Evolutionary conservation across 2,797 vertebrate genomes (phyloP), one percentile per base, ranked within the genome.

Genomic region (Gephyroberyx darwinii): DNA sequence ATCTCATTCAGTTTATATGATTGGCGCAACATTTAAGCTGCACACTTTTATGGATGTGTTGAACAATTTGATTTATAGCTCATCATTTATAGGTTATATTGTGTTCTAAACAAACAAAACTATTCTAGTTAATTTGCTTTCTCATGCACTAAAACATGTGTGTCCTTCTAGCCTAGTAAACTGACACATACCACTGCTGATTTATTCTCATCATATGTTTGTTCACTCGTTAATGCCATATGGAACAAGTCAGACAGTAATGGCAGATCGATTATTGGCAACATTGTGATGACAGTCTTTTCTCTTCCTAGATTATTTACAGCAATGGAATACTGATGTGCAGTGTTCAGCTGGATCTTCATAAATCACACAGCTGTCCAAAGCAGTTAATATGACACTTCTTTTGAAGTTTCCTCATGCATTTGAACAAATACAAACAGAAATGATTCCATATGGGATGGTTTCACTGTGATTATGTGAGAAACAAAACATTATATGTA

Each of bases 191-290:
- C 50, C 70, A 56, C 45, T 53, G 48, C 69, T 50, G 71, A 86
- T 85, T 81, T 82, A 84, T 83, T 63, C 65, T 73, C 76, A 71
- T 77, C 73, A 73, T 52, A 51, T 83, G 83, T 89, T 84, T 86
- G 71, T 71, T 83, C 66, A 54, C 71, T 85, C 66, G 52, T 85
- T 73, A 63, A 71, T 65, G 50, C 73, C 85, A 87, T 69, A 78
- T 88, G 86, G 73, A 84, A 78, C 60, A 70, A 85, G 72, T 86
- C 69, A 85, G 74, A 82, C 71, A 71, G 43, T 75, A 77, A 83
- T 72, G 65, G 65, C 64, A 79, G 74, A 85, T 85, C 75, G 71
- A 88, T 78, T 57, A 39, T 69, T 71, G 66, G 50, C 70, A 80
- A 70, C 33, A 64, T 73, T 77, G 77, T 73, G 69, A 81, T 85